Base-by-base conservation (phyloP, 1,140 invertebrate genomes). In the Pseudomyrmex concolor region DNA sequence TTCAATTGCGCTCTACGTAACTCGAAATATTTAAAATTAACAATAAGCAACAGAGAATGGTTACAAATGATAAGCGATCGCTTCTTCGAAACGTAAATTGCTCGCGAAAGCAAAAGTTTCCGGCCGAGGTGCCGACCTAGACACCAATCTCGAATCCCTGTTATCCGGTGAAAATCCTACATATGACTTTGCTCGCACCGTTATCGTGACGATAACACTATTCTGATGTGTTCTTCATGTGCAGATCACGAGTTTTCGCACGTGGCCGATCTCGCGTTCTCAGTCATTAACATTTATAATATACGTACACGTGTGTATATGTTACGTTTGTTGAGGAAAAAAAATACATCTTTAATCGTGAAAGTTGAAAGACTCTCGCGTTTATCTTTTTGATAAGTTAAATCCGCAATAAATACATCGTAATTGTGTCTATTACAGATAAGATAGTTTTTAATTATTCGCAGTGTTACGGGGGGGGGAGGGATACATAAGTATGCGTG, bases 71-170 rank as follows among this genome's bases (percentile, higher is more conserved):
- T 7, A 7, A 34, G 34, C 5, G n/a, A 12, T 68, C 64, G 17
- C 57, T 76, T 59, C 64, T 66, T 64, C 54, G 60, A 77, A 88
- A 25, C 55, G 63, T 13, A 73, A 72, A 25, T 70, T 51, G 3
- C 43, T 22, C 62, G 63, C 63, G 84, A 90, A 89, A 90, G 90
- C 83, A 91, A 91, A 89, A 90, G 85, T 91, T 86, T 82, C 55
- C 54, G 68, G 48, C 8, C 45, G n/a, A 84, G 34, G 83, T 83
- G 83, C 78, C 78, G 86, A 87, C 83, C 90, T 87, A 91, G 84
- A 89, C 84, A 90, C 86, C 73, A 67, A 84, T 84, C 66, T 59
- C 60, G 64, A 25, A 4, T 68, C n/a, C n/a, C 17, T 66, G 72
- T 84, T 84, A 84, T 84, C 83, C 74, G 51, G 51, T 81, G 51